A percentile compares a stretch with the other conserved stretches of the same genome.
phyloP scores from a whole-genome alignment of 2,888 invertebrate genomes.

The Patella depressa region DNA sequence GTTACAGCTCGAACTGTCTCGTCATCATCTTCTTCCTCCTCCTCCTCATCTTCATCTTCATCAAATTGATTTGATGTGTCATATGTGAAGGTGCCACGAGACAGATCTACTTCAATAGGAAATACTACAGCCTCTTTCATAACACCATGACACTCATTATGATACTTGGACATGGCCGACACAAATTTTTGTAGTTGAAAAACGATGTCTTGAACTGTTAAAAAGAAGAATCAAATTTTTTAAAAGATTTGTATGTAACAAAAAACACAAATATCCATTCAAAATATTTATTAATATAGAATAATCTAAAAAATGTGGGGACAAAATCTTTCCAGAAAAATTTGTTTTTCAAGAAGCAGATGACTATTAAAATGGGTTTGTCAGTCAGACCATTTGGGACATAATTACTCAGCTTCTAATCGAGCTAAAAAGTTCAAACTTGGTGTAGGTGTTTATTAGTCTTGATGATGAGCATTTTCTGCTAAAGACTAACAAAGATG shows the following conservation, averaged over 20 bases:
- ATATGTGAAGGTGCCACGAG: conserved; percentile 90
- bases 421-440: too few species aligned
- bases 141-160: conserved; percentile 82
- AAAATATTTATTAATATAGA: not conserved
- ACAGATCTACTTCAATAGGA: conserved; percentile 95
- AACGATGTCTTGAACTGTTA: conserved; percentile 88
- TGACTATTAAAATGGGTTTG: too few species aligned
- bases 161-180: conserved; percentile 84
- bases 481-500: too few species aligned
- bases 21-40: conserved; percentile 59
- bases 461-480: too few species aligned
- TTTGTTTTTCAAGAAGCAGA: too few species aligned
- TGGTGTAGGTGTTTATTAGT: too few species aligned
- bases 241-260: not conserved
- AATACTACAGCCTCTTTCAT: conserved; percentile 83
- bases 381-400: too few species aligned
- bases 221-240: conserved; percentile 13
- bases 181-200: conserved; percentile 82
- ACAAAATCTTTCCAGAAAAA: not conserved
- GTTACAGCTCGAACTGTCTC: conserved; percentile 35
- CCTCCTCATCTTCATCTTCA: conserved; percentile 65
- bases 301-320: not conserved
- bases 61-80: conserved; percentile 68
- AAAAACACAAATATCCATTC: not conserved
- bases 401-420: too few species aligned